Base-by-base conservation (phyloP, 2,113 vertebrate species). In the Beaufortia kweichowensis region DNA sequence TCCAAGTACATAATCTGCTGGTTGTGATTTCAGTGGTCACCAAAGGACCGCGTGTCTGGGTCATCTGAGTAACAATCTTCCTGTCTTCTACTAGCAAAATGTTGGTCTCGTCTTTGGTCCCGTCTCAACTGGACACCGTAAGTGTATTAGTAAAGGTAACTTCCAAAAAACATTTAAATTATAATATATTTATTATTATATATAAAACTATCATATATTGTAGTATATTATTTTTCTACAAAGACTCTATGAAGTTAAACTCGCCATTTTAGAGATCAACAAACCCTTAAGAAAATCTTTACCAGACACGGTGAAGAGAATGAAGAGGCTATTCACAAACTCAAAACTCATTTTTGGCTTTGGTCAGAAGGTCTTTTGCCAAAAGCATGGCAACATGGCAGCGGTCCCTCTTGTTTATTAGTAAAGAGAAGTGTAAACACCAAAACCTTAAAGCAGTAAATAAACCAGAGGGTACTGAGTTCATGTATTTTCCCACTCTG, bases 251-350 rank as follows among this genome's bases (percentile, higher is more conserved):
- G 19, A 33, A 21, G 66, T 3, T 6, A n/a, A n/a, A n/a, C n/a
- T n/a, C n/a, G n/a, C 28, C 11, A 55, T 0, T 33, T 69, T 9
- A 39, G 21, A 65, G 21, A 5, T 43, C 26, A 14, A 9, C 14
- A 26, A 10, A 26, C 56, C 14, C 28, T 28, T 15, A 14, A 5
- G 23, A 28, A 76, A 79, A 50, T 28, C 41, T 19, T 3, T 14
- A 21, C 48, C 48, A 53, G 48, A 11, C 83, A 83, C 69, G 71
- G 55, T 55, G 33, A 24, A 72, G 53, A 71, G 55, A 72, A 72
- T 59, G 69, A 72, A 57, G 23, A 55, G 21, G 14, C 29, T 64
- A 31, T 75, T 62, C 60, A 33, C 62, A 55, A 53, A 65, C 33
- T 35, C 31, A 21, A 35, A 57, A 14, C 48, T 28, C 24, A 12